Evolutionary conservation across 2,888 invertebrate species (phyloP), one percentile per base, ranked within the genome.

Genomic region (Sminthurides aquaticus): DNA sequence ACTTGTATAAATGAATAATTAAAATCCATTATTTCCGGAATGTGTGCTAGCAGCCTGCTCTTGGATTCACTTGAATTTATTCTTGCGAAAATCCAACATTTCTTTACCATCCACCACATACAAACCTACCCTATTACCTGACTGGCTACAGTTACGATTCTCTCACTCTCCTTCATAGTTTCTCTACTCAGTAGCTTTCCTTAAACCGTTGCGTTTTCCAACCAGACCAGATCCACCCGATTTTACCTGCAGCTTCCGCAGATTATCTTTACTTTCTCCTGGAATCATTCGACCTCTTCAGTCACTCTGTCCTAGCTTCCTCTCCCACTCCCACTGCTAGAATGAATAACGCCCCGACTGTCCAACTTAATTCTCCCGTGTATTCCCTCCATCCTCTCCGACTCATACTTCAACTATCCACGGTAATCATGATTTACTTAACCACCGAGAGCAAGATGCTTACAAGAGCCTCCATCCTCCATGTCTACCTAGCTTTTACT

Each of bases 21-120:
- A 43, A 59, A 59, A 59, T 59, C 59, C 59, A 59, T 59, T 59
- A 59, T 59, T 59, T 59, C 48, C 59, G 26, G 43, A 43, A 48
- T 59, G 48, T 43, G 43, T 20, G 34, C 43, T 11, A 5, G 15
- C 8, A 34, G 43, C 5, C 15, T 34, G 15, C 15, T 15, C 15
- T 34, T 5, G 8, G 5, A 34, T 34, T 15, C 43, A 5, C 8
- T 5, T 34, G 43, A 15, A 34, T 5, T 15, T 15, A 34, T 15
- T 34, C 43, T 55, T 52, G 52, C n/a, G n/a, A n/a, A n/a, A n/a
- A n/a, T n/a, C n/a, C n/a, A n/a, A n/a, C n/a, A n/a, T n/a, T n/a
- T n/a, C n/a, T n/a, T n/a, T n/a, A n/a, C n/a, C n/a, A n/a, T n/a
- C n/a, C n/a, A n/a, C n/a, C n/a, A n/a, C n/a, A n/a, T n/a, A n/a